These are phyloP conservation scores for Taeniopygia guttata DNA, from an alignment of 2,797 vertebrate species.

Conservation along the genomic window DNA sequence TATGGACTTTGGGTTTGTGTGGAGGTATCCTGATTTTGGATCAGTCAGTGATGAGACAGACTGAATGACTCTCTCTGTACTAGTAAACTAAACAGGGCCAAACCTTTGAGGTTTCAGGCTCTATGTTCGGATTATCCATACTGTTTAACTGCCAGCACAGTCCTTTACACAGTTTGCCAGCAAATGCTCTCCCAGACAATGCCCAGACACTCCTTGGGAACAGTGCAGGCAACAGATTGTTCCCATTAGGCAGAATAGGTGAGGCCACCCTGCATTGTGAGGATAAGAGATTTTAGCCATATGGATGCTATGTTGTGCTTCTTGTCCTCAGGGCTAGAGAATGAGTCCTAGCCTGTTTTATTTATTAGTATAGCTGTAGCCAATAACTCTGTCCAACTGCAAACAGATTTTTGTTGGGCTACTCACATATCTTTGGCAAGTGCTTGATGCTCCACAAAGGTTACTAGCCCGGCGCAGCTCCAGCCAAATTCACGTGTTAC, in stretches of 20 bases:
- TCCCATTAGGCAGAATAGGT: slow-evolving; percentile 19
- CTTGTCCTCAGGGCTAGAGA: slow-evolving; percentile 18
- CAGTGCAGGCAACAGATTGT: slow-evolving; percentile 15
- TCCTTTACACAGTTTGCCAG: neutral
- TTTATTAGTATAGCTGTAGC: slow-evolving; percentile 37
- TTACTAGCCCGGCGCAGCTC: neutral
- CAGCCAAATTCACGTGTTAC: neutral
- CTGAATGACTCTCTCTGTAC: neutral
- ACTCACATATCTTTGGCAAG: slow-evolving; percentile 34
- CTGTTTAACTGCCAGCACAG: neutral
- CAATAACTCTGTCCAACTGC: slow-evolving; percentile 47
- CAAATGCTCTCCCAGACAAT: neutral
- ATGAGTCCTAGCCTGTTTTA: neutral
- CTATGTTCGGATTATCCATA: neutral
- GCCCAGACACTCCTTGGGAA: neutral
- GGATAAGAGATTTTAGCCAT: slow-evolving; percentile 31
- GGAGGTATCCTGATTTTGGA: neutral
- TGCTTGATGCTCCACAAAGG: neutral
- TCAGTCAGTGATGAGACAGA: neutral
- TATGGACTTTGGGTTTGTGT: neutral
- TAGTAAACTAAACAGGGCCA: neutral
- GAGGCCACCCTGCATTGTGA: slow-evolving; percentile 26
- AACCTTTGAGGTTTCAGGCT: neutral
- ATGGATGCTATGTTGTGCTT: slow-evolving; percentile 5
- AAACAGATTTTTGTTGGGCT: slow-evolving; percentile 41